These are phyloP conservation scores for Camponotus fellah DNA, from an alignment of 2,888 invertebrate genomes.

Conservation along the genomic window DNA sequence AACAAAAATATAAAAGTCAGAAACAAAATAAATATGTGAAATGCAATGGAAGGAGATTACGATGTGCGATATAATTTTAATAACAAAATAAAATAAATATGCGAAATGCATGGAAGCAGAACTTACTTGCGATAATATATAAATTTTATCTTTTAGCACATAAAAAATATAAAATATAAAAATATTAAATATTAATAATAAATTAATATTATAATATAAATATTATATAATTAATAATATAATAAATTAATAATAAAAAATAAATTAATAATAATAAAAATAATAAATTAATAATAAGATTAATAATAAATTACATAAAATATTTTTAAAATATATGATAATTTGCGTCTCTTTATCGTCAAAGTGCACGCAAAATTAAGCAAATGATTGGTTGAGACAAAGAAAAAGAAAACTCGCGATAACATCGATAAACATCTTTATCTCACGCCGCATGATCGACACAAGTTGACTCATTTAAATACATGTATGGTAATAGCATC, in stretches of 20 bases:
- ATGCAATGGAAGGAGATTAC: neutral
- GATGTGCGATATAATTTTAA: neutral
- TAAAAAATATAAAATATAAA: neutral
- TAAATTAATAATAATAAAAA: too few species aligned
- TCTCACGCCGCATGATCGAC: neutral
- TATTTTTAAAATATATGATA: neutral
- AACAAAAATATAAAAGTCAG: neutral
- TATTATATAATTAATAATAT: too few species aligned
- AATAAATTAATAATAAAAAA: too few species aligned
- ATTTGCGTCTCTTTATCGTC: neutral
- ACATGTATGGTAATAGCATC: neutral
- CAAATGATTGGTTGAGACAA: neutral
- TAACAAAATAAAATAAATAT: too few species aligned
- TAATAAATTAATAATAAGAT: too few species aligned
- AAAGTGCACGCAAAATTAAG: conserved; percentile 13
- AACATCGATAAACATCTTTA: conserved; percentile 31
- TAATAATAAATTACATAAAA: too few species aligned
- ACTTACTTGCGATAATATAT: too few species aligned
- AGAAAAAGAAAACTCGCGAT: conserved; percentile 31
- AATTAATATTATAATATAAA: too few species aligned
- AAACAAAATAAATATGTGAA: neutral
- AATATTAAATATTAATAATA: too few species aligned
- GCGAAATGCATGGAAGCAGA: too few species aligned
- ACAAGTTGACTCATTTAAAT: conserved; percentile 16
- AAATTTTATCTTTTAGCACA: neutral